Base-by-base conservation (phyloP, 2,888 invertebrate genomes). In the Theretra japonica region DNA sequence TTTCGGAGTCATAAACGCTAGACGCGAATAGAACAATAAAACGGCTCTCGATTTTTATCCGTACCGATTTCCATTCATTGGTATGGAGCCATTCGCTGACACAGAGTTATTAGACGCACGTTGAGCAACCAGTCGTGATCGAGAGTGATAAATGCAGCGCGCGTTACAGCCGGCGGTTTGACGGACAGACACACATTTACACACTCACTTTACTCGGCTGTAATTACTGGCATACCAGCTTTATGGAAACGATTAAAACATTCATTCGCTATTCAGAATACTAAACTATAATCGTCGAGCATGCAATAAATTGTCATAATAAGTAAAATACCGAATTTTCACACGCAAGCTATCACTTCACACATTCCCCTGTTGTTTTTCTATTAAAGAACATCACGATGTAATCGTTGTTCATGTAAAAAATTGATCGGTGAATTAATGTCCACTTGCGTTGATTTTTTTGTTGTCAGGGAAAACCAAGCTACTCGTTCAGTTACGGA, bases 401-500 rank as follows among this genome's bases (percentile, higher is more conserved):
- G 81, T 88, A 86, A 87, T 90, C 86, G 83, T 78, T 70, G 79
- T 73, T 73, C 73, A 68, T 73, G 74, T 81, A 84, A 77, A 87
- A 86, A 85, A 78, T 72, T 81, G 70, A 81, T 82, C 58, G 80
- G 72, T 77, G 76, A 75, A 79, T 81, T 82, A 79, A 84, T 84
- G 57, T 76, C 75, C 70, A 73, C 73, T 73, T 76, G 70, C 70
- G 70, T 77, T 73, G 62, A 74, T 73, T 75, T 74, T 75, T 85
- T 85, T 80, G 71, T 79, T 93, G 91, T 28, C 90, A 95, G 95
- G 93, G 88, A 86, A 93, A 94, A 81, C 92, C 95, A 73, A 94
- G 94, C 76, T 96, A 96, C 87, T 95, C 95, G 73, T 96, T 95
- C 85, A 95, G 95, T 76, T 96, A 96, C 81, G 96, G 95, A 70